Evolutionary conservation across 2,113 vertebrate genomes (phyloP), one percentile per base, ranked within the genome.

Genomic region (Taurulus bubalis): DNA sequence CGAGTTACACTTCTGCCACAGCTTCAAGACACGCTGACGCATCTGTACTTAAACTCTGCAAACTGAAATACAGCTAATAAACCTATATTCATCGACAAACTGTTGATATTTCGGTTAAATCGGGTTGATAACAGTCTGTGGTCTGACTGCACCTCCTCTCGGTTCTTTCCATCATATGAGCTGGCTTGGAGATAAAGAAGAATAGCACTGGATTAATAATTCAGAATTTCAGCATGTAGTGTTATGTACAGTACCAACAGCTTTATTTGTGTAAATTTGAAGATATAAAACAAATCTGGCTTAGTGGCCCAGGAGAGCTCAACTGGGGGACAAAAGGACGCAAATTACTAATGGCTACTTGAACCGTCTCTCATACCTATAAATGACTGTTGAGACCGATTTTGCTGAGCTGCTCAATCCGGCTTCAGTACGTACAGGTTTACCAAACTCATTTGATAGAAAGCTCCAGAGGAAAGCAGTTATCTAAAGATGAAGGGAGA

Each of bases 131-230:
- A 87, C 60, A 63, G 51, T 80, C 49, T 82, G 70, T 81, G 82
- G 78, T 88, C 76, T 86, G 77, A 58, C 63, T 71, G 51, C 51
- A 82, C 76, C 79, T 78, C 73, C 73, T 83, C 77, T 79, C 59
- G 83, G 63, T 82, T 81, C 55, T 82, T 83, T 88, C 79, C 87
- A 90, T 83, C 83, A 84, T 64, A 74, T 59, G 55, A 84, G 85
- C 78, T 90, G 83, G 65, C 71, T 45, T 47, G 71, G 67, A 72
- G 67, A 80, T 51, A 67, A 82, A 84, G 72, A 85, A 89, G 91
- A 81, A 88, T 87, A 89, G 89, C 88, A 88, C 74, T 28, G n/a
- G 70, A 92, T 94, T 83, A 93, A 92, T 93, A 91, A 93, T 93
- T 92, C 87, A 91, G 49, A 69, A 85, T 83, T 87, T 89, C 85